Percentiles rank a stretch among this genome's conserved stretches.
Conservation (phyloP, 2,888 invertebrate genomes). For the Leptopilina myrica region DNA sequence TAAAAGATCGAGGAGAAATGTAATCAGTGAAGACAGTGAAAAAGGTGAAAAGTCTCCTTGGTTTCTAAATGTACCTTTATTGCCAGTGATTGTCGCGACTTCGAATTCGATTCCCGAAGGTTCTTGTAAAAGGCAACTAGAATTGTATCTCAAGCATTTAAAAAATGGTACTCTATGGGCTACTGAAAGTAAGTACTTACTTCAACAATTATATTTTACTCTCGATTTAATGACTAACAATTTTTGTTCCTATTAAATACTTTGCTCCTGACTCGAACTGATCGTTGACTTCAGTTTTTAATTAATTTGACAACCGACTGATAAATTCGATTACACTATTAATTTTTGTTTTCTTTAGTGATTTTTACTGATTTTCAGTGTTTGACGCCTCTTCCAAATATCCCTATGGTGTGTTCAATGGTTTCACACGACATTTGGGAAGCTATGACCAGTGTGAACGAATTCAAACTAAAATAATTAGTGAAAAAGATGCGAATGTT, state of each 20-base stretch:
- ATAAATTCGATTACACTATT: too few relatives aligned
- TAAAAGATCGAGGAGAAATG: too few relatives aligned
- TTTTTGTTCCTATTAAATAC: too few relatives aligned
- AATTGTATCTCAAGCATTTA: not conserved
- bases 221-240: too few relatives aligned
- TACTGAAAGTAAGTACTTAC: not conserved
- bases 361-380: slow-evolving; percentile 56
- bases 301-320: too few relatives aligned
- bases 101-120: not conserved
- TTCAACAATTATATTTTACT: too few relatives aligned
- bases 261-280: too few relatives aligned
- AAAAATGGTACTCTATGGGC: not conserved
- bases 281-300: too few relatives aligned
- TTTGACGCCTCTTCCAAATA: slow-evolving; percentile 68
- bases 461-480: slow-evolving; percentile 54
- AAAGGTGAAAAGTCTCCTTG: not conserved
- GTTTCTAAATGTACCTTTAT: not conserved
- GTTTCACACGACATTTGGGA: slow-evolving; percentile 66
- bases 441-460: slow-evolving; percentile 68
- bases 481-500: slow-evolving; percentile 22
- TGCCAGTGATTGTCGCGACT: not conserved
- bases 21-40: not conserved
- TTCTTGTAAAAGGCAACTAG: not conserved
- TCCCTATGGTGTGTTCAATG: slow-evolving; percentile 66
- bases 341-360: too few relatives aligned